These are phyloP conservation scores for Eurytoma californica DNA, from an alignment of 2,888 invertebrate species.

Conservation along the genomic window DNA sequence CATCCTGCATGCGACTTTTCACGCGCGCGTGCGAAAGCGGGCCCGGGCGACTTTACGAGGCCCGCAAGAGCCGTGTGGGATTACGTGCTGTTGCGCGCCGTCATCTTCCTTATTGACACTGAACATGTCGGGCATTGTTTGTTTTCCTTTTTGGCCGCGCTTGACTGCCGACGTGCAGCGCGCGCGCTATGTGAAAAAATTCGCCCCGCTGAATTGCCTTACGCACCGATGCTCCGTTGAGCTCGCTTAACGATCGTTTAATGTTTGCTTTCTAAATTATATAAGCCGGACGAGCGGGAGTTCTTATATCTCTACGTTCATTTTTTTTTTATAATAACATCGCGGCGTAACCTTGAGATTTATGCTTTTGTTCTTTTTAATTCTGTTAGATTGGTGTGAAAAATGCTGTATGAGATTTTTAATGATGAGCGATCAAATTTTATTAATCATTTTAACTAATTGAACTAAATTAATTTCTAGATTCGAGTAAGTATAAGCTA, in stretches of 20 bases:
- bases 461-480: too few species aligned
- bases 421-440: too few species aligned
- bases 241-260: not conserved
- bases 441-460: too few species aligned
- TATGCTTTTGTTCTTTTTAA: too few species aligned
- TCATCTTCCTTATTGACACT: conserved; percentile 29
- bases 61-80: not conserved
- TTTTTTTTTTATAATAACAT: too few species aligned
- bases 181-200: conserved; percentile 8
- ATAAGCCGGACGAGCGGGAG: too few species aligned
- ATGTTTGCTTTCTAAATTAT: too few species aligned
- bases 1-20: conserved; percentile 11
- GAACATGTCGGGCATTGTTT: conserved; percentile 12
- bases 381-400: too few species aligned
- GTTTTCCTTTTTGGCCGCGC: not conserved
- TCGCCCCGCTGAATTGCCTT: not conserved
- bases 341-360: too few species aligned
- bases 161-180: not conserved
- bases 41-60: conserved; percentile 15
- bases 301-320: too few species aligned
- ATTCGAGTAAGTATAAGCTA: too few species aligned
- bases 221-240: not conserved
- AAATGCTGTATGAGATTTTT: too few species aligned
- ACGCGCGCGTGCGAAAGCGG: conserved; percentile 36
- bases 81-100: conserved; percentile 5